These are phyloP conservation scores for Plecotus auritus DNA, from an alignment of 2,113 vertebrate species.

Conservation along the genomic window DNA sequence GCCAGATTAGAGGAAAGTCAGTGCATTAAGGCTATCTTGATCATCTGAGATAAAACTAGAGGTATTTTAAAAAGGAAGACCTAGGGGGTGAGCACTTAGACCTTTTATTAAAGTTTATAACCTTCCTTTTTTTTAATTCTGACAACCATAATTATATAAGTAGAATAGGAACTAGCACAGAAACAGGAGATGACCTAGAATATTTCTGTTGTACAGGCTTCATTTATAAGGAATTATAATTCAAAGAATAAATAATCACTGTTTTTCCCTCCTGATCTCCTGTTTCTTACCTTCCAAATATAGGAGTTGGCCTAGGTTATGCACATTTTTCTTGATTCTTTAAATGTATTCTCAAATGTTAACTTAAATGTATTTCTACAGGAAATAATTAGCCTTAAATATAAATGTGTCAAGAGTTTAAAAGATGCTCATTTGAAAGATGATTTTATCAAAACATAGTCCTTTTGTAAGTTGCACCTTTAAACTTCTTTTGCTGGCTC, in stretches of 20 bases:
- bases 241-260: neutral
- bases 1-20: neutral
- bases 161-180: neutral
- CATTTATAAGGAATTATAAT: neutral
- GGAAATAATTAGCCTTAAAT: neutral
- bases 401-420: neutral
- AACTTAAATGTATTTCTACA: neutral
- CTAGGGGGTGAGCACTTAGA: neutral
- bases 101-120: neutral
- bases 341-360: neutral
- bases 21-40: neutral
- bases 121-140: neutral
- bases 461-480: neutral
- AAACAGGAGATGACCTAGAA: neutral
- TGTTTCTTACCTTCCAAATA: neutral
- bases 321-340: neutral
- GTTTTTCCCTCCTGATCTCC: neutral
- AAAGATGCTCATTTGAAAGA: neutral
- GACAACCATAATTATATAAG: neutral
- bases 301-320: neutral
- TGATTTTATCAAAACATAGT: neutral
- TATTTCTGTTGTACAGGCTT: neutral
- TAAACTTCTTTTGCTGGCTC: neutral
- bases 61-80: constrained; percentile 26
- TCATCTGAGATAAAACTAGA: neutral